Base-by-base conservation (phyloP, 1,140 invertebrate genomes). In the Maniola jurtina region DNA sequence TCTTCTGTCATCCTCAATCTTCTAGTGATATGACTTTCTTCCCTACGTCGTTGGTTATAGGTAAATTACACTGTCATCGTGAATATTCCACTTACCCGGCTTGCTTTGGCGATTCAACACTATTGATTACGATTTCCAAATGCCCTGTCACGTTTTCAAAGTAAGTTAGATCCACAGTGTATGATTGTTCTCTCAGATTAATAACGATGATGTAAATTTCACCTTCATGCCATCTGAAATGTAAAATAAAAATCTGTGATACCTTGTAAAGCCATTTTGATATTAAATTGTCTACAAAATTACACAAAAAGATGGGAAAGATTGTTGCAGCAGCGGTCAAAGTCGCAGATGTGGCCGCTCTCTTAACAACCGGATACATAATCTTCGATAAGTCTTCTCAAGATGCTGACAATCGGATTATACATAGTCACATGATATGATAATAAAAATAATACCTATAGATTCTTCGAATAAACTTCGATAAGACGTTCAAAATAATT, bases 51-150 rank as follows among this genome's bases (percentile, higher is more conserved):
- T n/a, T n/a, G n/a, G n/a, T n/a, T n/a, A n/a, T n/a, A n/a, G n/a
- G n/a, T n/a, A n/a, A n/a, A n/a, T n/a, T n/a, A n/a, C n/a, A n/a
- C n/a, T n/a, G n/a, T 25, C 25, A 25, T 25, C 25, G 25, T 25
- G 1, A 25, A 25, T n/a, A 11, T 14, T n/a, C 47, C 15, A 62
- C 66, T 90, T 86, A 94, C 92, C 89, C 90, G 33, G 65, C 35
- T 47, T 72, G 60, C 61, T 91, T 86, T 0, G 68, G 36, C 2
- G 93, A 93, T 14, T 80, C 72, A 3, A 91, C 68, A 35, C 81
- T 92, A 1, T 84, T 79, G 13, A 92, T 60, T 35, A 88, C 68
- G 0, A 93, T 86, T 42, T 91, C 76, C 11, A 94, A 59, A 61
- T 90, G 68, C 25, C 89, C 84, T 2, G 75, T 70, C 6, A 90